Evolutionary conservation across 2,113 vertebrate species (phyloP).

Genomic region (Malaclemys terrapin): DNA sequence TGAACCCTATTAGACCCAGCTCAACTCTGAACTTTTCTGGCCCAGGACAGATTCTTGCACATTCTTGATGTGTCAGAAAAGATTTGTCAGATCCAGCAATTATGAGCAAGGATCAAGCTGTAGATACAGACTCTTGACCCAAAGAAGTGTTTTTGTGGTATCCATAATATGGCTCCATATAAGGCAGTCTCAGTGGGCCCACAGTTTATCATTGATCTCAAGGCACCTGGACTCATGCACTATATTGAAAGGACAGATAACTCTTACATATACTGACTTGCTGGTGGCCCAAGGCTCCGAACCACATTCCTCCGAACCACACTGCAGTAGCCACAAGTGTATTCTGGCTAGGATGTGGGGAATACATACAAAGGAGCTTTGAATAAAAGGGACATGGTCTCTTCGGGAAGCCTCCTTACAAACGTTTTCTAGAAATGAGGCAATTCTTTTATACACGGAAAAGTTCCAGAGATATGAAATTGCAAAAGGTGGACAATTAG

Average conservation of each 20-base stretch:
- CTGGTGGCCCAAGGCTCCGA: background rate
- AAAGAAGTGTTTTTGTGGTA: background rate
- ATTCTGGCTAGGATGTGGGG: background rate
- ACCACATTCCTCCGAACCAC: background rate
- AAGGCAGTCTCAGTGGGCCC: background rate
- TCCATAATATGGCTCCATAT: background rate
- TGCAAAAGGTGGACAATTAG: background rate
- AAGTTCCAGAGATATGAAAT: background rate
- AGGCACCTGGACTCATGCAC: background rate
- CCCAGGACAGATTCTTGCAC: background rate
- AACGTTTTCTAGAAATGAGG: background rate
- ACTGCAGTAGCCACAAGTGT: background rate
- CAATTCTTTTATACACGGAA: background rate
- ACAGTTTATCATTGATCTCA: background rate
- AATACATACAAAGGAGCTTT: background rate
- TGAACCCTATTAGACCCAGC: background rate
- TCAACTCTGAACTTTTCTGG: background rate
- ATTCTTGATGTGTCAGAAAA: background rate
- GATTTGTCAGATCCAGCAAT: background rate
- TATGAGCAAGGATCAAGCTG: background rate
- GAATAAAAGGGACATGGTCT: background rate
- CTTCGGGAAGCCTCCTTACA: background rate
- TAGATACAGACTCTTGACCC: background rate
- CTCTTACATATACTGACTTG: background rate
- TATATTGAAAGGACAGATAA: background rate